Evolutionary conservation across 1,140 invertebrate species (phyloP), one percentile per base, ranked within the genome.

Genomic region (Ostrea denselamellosa): DNA sequence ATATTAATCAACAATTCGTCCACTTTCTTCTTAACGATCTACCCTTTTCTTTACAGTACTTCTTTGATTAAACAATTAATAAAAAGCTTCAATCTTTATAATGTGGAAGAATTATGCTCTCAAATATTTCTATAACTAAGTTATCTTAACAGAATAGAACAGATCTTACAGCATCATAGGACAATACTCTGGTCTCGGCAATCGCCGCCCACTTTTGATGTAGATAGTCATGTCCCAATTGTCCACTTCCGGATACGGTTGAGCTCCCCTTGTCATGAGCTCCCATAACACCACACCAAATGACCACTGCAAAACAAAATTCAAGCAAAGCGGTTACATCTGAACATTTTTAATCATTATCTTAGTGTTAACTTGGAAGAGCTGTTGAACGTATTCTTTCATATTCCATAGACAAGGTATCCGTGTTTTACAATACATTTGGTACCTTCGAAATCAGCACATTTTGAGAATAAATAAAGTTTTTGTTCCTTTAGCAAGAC

Each of bases 261-360:
- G 96, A 86, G 97, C 96, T 22, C 97, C 98, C 89, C 98, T 95
- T 2, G 98, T 99, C 87, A 97, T 97, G 91, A 99, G 94, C 95
- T 99, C 98, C 98, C 98, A 99, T 81, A 99, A 95, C 54, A 98
- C 96, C 52, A 99, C 97, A n/a, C 98, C 98, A 95, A 98, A 97
- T 1, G 98, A 97, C 98, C 98, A 99, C 82, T 54, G 22, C 8
- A 53, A 83, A 5, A 62, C 14, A 17, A 17, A 19, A 62, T 17
- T 44, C 34, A 44, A 44, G 34, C 34, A 44, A 44, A 44, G 5
- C 34, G 34, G 1, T 44, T 44, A 44, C 34, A 44, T 2, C 1
- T 44, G 1, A 44, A 44, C 1, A 1, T 44, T 44, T 44, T 44
- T 44, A 44, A 44, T 44, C 34, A n/a, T n/a, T n/a, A n/a, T n/a